Conservation (phyloP, 2,113 vertebrate species). For the Taurulus bubalis region DNA sequence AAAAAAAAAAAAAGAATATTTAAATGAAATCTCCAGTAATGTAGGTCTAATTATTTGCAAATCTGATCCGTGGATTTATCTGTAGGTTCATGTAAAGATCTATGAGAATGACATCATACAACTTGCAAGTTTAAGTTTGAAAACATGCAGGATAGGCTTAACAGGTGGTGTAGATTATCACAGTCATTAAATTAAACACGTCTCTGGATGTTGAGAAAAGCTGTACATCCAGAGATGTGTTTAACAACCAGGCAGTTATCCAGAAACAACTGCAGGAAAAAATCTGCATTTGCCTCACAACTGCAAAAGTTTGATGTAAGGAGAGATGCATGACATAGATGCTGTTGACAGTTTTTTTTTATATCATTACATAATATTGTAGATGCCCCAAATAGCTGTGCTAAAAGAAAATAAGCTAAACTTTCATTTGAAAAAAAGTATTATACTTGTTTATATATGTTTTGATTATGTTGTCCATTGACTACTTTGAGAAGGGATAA, state of each 20-base stretch:
- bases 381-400: constrained; percentile 18
- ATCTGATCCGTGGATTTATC: too few relatives aligned
- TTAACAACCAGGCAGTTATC: too few relatives aligned
- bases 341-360: constrained; percentile 1
- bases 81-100: neutral
- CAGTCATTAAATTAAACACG: constrained; percentile 15
- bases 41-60: too few relatives aligned
- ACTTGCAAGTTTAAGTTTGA: neutral
- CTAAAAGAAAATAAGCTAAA: constrained; percentile 14
- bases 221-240: too few relatives aligned
- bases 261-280: constrained; percentile 2
- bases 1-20: neutral
- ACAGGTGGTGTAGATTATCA: neutral
- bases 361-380: constrained; percentile 9
- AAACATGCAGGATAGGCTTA: neutral
- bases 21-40: neutral
- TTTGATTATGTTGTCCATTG: neutral
- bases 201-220: too few relatives aligned
- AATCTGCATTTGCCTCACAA: neutral
- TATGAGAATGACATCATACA: neutral
- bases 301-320: constrained; percentile 1
- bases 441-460: neutral
- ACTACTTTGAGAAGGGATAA: neutral
- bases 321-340: neutral
- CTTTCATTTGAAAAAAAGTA: neutral